Base-by-base conservation (phyloP, 2,888 invertebrate species). In the Galeruca laticollis region DNA sequence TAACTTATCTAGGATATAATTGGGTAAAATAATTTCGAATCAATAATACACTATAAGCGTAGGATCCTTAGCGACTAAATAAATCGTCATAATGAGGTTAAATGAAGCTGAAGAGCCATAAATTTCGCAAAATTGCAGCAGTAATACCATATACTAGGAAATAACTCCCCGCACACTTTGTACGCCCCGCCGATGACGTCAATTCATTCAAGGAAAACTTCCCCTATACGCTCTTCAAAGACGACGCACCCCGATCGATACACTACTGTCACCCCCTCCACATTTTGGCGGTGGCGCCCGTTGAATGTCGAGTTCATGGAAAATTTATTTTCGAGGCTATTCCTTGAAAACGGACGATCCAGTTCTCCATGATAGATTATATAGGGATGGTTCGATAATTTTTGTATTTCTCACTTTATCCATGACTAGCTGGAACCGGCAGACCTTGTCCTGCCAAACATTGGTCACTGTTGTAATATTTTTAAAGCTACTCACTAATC, bases 171-270 rank as follows among this genome's bases (percentile, higher is more conserved):
- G 18, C 64, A 11, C 69, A 18, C 61, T 31, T 31, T 37, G 33
- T 20, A 52, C 73, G 68, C 68, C 57, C 72, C 51, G 20, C 20
- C 20, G 56, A 66, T 40, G 79, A 79, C 79, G 79, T 79, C 77
- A 79, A 75, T 75, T 79, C 79, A 79, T 79, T 79, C 79, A 79
- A 76, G 69, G 74, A 76, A 72, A 57, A 37, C 73, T 59, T 76
- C 78, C 77, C 77, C 78, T 76, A 26, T 26, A 75, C 75, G 69
- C 52, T 37, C 63, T 65, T 60, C 65, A 67, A 73, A 75, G 76
- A 57, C 73, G 72, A 73, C 77, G 72, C 67, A 68, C 72, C 71
- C 73, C 59, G 70, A 56, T 68, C 70, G 71, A 73, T 51, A 68
- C 76, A 70, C 72, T 72, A 69, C 64, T 61, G 57, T 64, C 68